These are phyloP conservation scores for Ophraella communa DNA, from an alignment of 2,888 invertebrate genomes.

Conservation along the genomic window DNA sequence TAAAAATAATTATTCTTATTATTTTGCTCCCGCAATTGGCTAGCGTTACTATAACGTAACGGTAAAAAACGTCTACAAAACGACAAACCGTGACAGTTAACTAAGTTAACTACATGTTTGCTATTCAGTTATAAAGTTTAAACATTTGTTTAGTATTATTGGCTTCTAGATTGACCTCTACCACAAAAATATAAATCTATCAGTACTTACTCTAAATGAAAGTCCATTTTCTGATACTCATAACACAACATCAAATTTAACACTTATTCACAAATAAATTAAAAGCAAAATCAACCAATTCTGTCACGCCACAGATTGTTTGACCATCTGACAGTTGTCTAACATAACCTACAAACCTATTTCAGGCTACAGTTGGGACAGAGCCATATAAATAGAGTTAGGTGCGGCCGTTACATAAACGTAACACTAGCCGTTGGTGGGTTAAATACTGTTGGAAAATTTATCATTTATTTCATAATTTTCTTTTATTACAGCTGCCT, in stretches of 20 bases:
- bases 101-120: constrained; percentile 1
- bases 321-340: not conserved
- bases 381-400: not conserved
- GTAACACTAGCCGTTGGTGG: not conserved
- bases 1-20: not conserved
- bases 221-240: not conserved
- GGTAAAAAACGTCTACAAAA: not conserved
- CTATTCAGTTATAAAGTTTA: not conserved
- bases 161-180: not conserved
- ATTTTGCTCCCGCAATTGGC: constrained; percentile 3
- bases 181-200: not conserved
- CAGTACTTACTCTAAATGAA: not conserved
- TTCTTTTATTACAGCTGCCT: too few species aligned
- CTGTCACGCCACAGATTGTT: not conserved
- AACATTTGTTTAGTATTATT: not conserved
- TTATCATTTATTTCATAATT: too few species aligned
- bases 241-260: too few species aligned
- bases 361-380: not conserved
- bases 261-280: too few species aligned
- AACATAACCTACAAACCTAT: not conserved
- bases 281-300: not conserved
- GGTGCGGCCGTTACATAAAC: not conserved
- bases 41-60: not conserved
- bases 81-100: not conserved
- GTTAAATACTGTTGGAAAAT: too few species aligned